Evolutionary conservation across 2,888 invertebrate species (phyloP).

Genomic region (Cheilosia vulpina): DNA sequence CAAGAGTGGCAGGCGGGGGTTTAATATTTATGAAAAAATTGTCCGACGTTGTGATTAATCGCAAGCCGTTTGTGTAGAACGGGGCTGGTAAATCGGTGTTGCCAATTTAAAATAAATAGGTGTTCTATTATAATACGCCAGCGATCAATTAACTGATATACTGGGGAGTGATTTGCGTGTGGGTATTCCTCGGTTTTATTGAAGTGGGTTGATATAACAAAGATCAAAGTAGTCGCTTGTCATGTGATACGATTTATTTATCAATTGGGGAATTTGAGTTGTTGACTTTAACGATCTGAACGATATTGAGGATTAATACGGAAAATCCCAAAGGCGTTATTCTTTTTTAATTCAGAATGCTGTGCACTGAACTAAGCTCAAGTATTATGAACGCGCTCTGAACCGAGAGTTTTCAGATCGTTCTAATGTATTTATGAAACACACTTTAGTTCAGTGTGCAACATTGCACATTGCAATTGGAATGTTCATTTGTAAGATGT

Average conservation of each 20-base stretch:
- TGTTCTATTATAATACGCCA: neutral
- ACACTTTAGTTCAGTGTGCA: no score
- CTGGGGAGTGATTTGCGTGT: neutral
- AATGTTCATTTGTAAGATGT: no score
- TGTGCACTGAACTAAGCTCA: no score
- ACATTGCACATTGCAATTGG: no score
- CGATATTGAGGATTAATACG: neutral
- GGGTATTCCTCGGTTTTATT: constrained; percentile 15
- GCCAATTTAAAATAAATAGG: neutral
- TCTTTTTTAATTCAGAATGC: no score
- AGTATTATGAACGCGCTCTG: no score
- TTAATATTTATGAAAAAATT: constrained; percentile 7
- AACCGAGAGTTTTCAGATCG: no score
- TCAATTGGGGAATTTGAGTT: constrained; percentile 11
- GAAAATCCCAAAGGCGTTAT: no score
- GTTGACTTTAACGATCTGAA: neutral
- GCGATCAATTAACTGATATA: constrained; percentile 2
- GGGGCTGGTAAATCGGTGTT: neutral
- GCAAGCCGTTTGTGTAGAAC: no score
- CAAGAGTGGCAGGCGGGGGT: constrained; percentile 5
- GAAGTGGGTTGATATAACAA: neutral
- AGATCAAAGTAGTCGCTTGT: constrained; percentile 1
- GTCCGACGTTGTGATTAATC: neutral
- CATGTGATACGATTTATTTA: constrained; percentile 26
- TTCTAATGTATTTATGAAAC: no score